These are phyloP conservation scores for Drosophila paranaensis DNA, from an alignment of 2,888 invertebrate genomes.

Conservation along the genomic window DNA sequence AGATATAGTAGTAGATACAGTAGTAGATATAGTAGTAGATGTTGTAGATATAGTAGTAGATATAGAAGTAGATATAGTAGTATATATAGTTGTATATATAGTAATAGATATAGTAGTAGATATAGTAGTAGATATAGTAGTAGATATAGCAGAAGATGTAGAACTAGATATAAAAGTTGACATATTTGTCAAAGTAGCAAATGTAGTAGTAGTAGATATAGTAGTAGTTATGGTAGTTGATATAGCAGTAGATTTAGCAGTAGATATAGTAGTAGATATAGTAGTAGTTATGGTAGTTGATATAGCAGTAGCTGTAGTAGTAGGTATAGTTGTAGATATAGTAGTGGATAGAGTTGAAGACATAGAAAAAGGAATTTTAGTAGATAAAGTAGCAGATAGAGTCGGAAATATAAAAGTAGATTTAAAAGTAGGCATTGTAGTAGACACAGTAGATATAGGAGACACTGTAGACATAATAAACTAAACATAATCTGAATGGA, in stretches of 20 bases:
- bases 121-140: too few species aligned
- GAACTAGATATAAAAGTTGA: background rate
- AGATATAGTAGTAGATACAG: too few species aligned
- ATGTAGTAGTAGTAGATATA: background rate
- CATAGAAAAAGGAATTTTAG: background rate
- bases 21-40: too few species aligned
- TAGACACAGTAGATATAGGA: too few species aligned
- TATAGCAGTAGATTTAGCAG: background rate
- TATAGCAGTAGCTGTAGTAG: background rate
- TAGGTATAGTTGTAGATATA: background rate
- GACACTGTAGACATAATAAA: background rate
- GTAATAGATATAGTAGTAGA: too few species aligned
- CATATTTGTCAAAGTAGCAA: background rate
- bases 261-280: background rate
- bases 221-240: background rate
- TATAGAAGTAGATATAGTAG: too few species aligned
- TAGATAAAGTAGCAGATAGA: background rate
- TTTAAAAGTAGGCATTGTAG: background rate
- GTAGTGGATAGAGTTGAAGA: background rate
- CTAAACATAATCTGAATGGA: background rate
- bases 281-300: background rate
- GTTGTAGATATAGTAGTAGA: too few species aligned
- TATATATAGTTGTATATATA: too few species aligned
- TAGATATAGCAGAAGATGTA: too few species aligned
- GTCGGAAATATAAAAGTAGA: background rate